Percentiles rank a stretch among this genome's conserved stretches.
These are phyloP conservation scores for Notocelia uddmanniana DNA, from an alignment of 2,888 invertebrate genomes.

Conservation along the genomic window DNA sequence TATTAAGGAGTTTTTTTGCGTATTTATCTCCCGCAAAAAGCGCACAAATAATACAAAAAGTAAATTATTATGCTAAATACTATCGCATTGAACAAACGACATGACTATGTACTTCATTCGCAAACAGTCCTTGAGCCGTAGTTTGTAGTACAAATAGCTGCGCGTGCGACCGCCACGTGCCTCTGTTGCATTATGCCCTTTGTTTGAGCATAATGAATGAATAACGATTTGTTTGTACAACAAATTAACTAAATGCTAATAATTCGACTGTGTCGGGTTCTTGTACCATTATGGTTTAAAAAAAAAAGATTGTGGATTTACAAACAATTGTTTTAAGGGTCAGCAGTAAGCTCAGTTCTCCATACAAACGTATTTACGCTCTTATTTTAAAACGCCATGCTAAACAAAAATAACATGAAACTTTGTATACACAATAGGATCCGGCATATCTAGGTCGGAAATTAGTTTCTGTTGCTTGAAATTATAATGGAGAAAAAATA, in stretches of 20 bases:
- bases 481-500: too few relatives aligned
- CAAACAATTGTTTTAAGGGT: background rate
- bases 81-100: background rate
- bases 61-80: background rate
- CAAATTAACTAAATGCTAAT: conserved; percentile 13
- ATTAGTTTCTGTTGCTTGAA: too few relatives aligned
- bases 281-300: background rate
- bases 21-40: too few relatives aligned
- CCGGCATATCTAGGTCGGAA: too few relatives aligned
- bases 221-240: conserved; percentile 29
- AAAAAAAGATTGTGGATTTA: background rate
- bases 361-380: too few relatives aligned
- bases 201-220: conserved; percentile 38
- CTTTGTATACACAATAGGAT: too few relatives aligned
- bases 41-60: background rate
- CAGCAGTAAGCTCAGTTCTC: too few relatives aligned
- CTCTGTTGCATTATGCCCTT: conserved; percentile 33
- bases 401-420: too few relatives aligned
- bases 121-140: conserved; percentile 25
- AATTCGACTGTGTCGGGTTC: background rate
- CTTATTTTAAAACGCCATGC: too few relatives aligned
- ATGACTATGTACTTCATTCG: background rate
- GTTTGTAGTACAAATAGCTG: conserved; percentile 33
- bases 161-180: conserved; percentile 41
- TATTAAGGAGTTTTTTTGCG: too few relatives aligned